phyloP scores from a whole-genome alignment of 2,113 vertebrate species.

The Halichoerus grypus region DNA sequence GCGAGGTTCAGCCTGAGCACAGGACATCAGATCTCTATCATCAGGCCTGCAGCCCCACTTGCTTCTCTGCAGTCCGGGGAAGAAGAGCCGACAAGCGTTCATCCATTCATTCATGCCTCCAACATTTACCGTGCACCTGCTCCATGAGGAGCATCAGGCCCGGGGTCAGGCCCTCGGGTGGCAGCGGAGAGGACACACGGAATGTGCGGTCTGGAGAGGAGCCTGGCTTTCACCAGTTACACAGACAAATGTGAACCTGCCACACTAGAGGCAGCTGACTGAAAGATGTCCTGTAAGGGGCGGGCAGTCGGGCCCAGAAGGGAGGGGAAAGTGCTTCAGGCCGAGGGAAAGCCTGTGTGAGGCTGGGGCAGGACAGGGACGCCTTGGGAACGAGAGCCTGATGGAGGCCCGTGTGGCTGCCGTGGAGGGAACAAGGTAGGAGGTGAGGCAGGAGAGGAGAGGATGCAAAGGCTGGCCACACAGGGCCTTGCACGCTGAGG shows the following conservation, averaged over 20 bases:
- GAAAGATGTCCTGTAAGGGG: not conserved
- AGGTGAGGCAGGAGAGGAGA: not conserved
- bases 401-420: not conserved
- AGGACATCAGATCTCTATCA: not conserved
- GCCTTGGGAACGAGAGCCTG: not conserved
- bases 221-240: not conserved
- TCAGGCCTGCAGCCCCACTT: rapidly evolving
- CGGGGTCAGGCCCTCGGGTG: too few species aligned
- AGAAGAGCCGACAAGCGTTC: not conserved
- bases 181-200: not conserved
- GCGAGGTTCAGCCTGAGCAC: not conserved
- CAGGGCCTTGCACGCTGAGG: not conserved
- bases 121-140: not conserved
- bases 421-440: rapidly evolving
- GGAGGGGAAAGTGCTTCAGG: not conserved
- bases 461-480: too few species aligned
- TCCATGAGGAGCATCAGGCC: not conserved
- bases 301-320: not conserved
- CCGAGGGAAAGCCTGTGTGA: not conserved
- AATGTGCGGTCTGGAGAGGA: not conserved
- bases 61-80: not conserved
- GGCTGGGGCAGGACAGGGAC: not conserved
- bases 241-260: not conserved
- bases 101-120: not conserved
- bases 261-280: not conserved